phyloP scores from a whole-genome alignment of 2,888 invertebrate species.

The Tortrix viridana region DNA sequence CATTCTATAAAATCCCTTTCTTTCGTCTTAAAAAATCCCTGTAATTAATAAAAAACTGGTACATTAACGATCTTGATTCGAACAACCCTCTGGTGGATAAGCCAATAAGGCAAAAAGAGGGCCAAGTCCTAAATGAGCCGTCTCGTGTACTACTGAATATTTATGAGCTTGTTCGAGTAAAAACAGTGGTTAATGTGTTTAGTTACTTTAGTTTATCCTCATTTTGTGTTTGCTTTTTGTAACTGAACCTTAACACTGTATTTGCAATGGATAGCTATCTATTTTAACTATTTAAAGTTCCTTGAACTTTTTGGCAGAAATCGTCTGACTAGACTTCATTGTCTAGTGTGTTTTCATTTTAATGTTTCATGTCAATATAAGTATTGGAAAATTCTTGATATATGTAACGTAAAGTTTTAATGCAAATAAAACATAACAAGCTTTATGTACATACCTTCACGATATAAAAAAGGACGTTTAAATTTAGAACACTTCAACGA shows the following conservation, averaged over 20 bases:
- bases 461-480: conserved; percentile 10
- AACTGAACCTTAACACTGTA: background rate
- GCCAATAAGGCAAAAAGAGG: conserved; percentile 81
- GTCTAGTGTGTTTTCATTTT: too few relatives aligned
- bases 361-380: background rate
- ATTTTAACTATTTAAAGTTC: too few relatives aligned
- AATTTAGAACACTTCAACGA: conserved; percentile 21
- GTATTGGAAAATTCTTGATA: too few relatives aligned
- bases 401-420: too few relatives aligned
- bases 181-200: conserved; percentile 64
- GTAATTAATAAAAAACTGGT: conserved; percentile 74
- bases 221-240: background rate
- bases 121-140: conserved; percentile 77
- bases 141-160: conserved; percentile 80
- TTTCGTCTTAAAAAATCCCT: conserved; percentile 51
- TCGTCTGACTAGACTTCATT: too few relatives aligned
- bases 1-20: conserved; percentile 17
- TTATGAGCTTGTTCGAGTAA: conserved; percentile 71
- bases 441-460: background rate
- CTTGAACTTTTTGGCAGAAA: too few relatives aligned
- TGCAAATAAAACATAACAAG: background rate
- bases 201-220: conserved; percentile 43
- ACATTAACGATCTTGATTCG: conserved; percentile 78
- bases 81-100: conserved; percentile 76
- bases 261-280: background rate